Base-by-base conservation (phyloP, 2,888 invertebrate species). In the Eudasyphora cyanicolor region DNA sequence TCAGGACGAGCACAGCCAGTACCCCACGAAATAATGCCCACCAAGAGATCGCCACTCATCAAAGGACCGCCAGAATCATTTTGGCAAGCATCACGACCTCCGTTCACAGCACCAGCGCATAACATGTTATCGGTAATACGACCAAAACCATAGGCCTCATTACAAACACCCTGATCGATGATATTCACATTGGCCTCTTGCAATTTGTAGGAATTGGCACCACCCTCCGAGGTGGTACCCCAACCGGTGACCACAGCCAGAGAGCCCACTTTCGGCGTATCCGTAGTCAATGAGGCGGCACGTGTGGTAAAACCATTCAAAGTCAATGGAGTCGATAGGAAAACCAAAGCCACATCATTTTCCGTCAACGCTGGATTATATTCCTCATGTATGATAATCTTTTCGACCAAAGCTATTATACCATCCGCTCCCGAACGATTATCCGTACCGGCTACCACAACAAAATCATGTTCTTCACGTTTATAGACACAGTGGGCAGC, bases 381-480 rank as follows among this genome's bases (percentile, higher is more conserved):
- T 3, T 89, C 82, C 10, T 89, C 88, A 86, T 93, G 92, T 12
- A 91, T 89, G 86, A 82, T 87, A 86, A 17, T 91, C 87, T 88
- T 19, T 85, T 86, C 78, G 78, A 87, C 6, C 87, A 87, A 60
- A 12, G 38, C 38, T 17, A 84, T 51, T 27, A 35, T 64, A 42
- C 85, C 85, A 75, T 89, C 88, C 5, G 92, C 93, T 0, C 86
- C 76, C 0, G 90, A 87, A 69, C 89, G 91, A 35, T 89, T 91
- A 0, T 93, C 92, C 0, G 93, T 93, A 0, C 94, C 94, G 7
- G 92, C 93, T 0, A 94, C 92, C 4, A 94, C 87, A 38, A 82
- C 57, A 17, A 87, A 64, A 24, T 62, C 42, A 0, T 75, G 49
- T 0, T 70, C 74, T 4, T 17, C n/a, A 8, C 79, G 67, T 14